These are phyloP conservation scores for Hetaerina titia DNA, from an alignment of 2,888 invertebrate genomes.

Conservation along the genomic window DNA sequence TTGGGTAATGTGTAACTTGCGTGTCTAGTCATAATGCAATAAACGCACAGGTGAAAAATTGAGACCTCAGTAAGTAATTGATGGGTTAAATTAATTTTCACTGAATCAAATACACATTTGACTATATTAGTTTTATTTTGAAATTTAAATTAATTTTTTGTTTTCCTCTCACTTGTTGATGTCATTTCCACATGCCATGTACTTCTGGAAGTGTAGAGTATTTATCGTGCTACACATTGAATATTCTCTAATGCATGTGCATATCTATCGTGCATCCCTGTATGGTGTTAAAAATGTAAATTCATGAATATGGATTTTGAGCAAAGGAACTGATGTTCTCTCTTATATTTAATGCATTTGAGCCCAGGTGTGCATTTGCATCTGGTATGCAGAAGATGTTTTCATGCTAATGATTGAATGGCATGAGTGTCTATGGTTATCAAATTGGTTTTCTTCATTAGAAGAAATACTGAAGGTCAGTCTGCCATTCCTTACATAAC, in stretches of 20 bases:
- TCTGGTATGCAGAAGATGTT: background rate
- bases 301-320: background rate
- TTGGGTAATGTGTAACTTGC: background rate
- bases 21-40: slow-evolving; percentile 57
- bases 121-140: background rate
- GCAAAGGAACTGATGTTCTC: background rate
- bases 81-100: background rate
- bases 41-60: slow-evolving; percentile 7
- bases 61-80: background rate
- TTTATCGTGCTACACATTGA: background rate
- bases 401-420: background rate
- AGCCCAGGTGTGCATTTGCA: background rate
- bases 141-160: background rate
- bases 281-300: background rate
- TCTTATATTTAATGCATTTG: background rate
- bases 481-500: background rate
- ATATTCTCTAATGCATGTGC: background rate
- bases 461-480: background rate
- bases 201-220: background rate
- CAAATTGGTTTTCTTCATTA: slow-evolving; percentile 37
- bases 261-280: slow-evolving; percentile 6
- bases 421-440: slow-evolving; percentile 33
- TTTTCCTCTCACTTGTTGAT: background rate
- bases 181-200: background rate
- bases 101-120: background rate